A percentile compares a stretch with the other conserved stretches of the same genome.
Conservation (phyloP, 2,888 invertebrate species). For the Teinopalpus imperialis region DNA sequence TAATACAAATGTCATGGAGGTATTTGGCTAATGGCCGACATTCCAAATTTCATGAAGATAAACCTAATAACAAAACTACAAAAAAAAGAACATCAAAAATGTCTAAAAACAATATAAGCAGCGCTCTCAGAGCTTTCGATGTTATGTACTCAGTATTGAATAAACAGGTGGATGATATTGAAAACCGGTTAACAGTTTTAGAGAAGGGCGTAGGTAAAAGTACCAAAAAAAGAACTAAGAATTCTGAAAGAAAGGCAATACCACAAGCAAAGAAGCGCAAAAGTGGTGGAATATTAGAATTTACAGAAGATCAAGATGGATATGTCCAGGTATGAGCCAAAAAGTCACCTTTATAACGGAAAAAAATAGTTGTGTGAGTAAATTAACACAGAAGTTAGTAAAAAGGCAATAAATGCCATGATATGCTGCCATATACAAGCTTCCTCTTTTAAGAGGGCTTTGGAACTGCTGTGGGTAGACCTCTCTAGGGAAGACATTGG, state of each 20-base stretch:
- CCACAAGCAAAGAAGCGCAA: conserved; percentile 42
- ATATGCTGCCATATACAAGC: too few relatives aligned
- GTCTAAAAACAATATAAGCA: conserved; percentile 29
- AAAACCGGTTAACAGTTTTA: conserved; percentile 61
- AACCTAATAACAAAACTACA: conserved; percentile 26
- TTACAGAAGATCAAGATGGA: conserved; percentile 70
- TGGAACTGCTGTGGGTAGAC: too few relatives aligned
- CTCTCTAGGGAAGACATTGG: too few relatives aligned
- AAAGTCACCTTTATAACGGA: too few relatives aligned
- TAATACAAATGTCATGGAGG: conserved; percentile 40
- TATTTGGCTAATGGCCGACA: too few relatives aligned
- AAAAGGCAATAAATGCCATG: too few relatives aligned
- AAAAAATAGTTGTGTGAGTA: too few relatives aligned
- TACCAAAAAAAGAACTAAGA: conserved; percentile 44
- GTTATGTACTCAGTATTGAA: conserved; percentile 54
- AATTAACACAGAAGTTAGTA: too few relatives aligned
- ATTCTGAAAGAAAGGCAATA: conserved; percentile 44
- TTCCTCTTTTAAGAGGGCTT: too few relatives aligned
- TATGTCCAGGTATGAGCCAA: conserved; percentile 57
- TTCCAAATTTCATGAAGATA: too few relatives aligned
- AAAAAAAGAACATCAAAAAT: conserved; percentile 35
- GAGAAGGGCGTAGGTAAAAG: conserved; percentile 65
- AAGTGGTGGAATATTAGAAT: conserved; percentile 48
- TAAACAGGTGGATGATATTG: conserved; percentile 73
- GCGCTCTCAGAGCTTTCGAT: conserved; percentile 46